Base-by-base conservation (phyloP, 2,888 invertebrate species). In the Dryadula phaetusa region DNA sequence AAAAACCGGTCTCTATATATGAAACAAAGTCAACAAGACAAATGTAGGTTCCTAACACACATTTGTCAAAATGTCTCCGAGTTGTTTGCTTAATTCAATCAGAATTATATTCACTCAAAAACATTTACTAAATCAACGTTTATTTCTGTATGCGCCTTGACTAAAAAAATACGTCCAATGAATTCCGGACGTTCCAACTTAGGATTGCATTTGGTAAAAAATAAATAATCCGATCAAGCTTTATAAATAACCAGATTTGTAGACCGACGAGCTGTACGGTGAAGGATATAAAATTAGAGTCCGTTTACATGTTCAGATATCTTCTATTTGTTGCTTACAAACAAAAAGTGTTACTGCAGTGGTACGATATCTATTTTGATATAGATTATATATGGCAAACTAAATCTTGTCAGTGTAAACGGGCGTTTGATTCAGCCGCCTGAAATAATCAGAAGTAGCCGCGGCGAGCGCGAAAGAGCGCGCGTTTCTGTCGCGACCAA, bases 171-270 rank as follows among this genome's bases (percentile, higher is more conserved):
- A 70, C 8, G 37, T 46, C 62, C 16, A 58, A 61, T 22, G 70
- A 56, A 70, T 70, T 64, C 66, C 61, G 64, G 54, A 28, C 66
- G 69, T 53, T 64, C 80, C 74, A 67, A 70, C 68, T 70, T 75
- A 69, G 75, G 77, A 85, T 84, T 83, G 87, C 85, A 85, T 82
- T 77, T 73, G 79, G 16, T 58, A 66, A 75, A 76, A 76, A 76
- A 72, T 69, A 73, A 76, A 76, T 70, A 73, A 70, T 72, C 66
- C 63, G 70, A 74, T 71, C 75, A 74, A 73, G 73, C 77, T 77
- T 75, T 88, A 89, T 85, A 87, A 88, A 90, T 90, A 91, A 82
- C 81, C 82, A 82, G 79, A 86, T 87, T 86, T 86, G 86, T 86
- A 79, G 85, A 86, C 79, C 85, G 83, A 77, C 76, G 77, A 78